Conservation (phyloP, 2,888 invertebrate genomes). For the Amiota communis region DNA sequence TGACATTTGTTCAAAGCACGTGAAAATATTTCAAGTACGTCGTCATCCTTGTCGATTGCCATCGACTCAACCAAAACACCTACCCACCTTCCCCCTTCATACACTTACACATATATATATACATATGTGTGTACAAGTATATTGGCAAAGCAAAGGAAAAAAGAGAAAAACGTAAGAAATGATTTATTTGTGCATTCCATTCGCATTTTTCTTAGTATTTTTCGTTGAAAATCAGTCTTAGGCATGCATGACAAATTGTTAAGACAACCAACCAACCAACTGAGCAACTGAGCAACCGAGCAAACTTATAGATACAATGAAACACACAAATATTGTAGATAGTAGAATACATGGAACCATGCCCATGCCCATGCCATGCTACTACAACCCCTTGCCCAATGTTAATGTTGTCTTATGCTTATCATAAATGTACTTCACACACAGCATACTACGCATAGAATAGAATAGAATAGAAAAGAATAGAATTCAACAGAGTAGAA, state of each 20-base stretch:
- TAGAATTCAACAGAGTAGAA: too few species aligned
- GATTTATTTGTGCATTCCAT: slow-evolving; percentile 69
- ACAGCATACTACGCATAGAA: background rate
- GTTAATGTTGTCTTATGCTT: slow-evolving; percentile 13
- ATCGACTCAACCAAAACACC: background rate
- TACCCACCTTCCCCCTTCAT: background rate
- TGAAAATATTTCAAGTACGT: slow-evolving; percentile 67
- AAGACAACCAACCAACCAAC: slow-evolving; percentile 52
- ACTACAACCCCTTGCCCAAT: slow-evolving; percentile 6
- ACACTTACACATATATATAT: background rate
- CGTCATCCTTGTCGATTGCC: slow-evolving; percentile 17
- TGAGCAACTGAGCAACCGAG: too few species aligned
- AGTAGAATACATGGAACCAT: background rate
- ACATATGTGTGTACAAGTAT: background rate
- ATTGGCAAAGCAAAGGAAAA: background rate
- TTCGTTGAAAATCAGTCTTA: slow-evolving; percentile 23
- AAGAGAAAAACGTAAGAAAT: slow-evolving; percentile 49
- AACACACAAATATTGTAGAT: too few species aligned
- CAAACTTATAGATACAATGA: too few species aligned
- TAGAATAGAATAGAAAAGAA: too few species aligned
- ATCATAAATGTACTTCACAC: slow-evolving; percentile 14
- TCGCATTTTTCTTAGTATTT: slow-evolving; percentile 32
- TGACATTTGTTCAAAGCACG: slow-evolving; percentile 69
- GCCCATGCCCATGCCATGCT: background rate
- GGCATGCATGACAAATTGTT: slow-evolving; percentile 66